A percentile compares a stretch with the other conserved stretches of the same genome.
Conservation (phyloP, 1,140 invertebrate species). For the Megalonaias nervosa region DNA sequence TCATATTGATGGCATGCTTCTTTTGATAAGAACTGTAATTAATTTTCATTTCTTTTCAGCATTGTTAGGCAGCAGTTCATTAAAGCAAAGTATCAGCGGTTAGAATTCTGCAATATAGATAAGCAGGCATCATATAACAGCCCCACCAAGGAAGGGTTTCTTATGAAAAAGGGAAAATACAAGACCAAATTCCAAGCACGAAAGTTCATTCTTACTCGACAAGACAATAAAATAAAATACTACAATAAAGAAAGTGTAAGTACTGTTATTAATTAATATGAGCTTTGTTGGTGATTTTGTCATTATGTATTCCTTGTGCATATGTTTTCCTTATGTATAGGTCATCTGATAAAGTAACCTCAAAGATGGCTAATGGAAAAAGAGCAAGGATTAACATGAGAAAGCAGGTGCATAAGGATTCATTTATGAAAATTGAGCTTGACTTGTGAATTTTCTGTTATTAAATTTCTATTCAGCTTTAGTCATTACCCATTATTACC, state of each 20-base stretch:
- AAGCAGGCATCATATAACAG: conserved; percentile 84
- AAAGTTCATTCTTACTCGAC: conserved; percentile 86
- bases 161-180: conserved; percentile 92
- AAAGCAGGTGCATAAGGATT: too few species aligned
- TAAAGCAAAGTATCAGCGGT: conserved; percentile 88
- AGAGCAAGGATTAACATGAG: too few species aligned
- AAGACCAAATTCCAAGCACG: conserved; percentile 86
- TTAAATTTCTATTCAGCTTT: too few species aligned
- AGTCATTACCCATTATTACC: too few species aligned
- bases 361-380: too few species aligned
- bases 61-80: conserved; percentile 93
- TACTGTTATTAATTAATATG: background rate
- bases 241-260: conserved; percentile 82
- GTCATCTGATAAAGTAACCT: too few species aligned
- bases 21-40: too few species aligned
- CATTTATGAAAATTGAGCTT: too few species aligned
- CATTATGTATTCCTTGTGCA: too few species aligned
- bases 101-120: conserved; percentile 86
- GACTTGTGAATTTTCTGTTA: too few species aligned
- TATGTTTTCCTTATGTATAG: too few species aligned
- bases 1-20: too few species aligned
- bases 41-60: conserved; percentile 74
- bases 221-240: conserved; percentile 87
- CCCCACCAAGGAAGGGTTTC: conserved; percentile 85
- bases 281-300: background rate